Percentiles rank a stretch among this genome's conserved stretches.
phyloP scores from a whole-genome alignment of 1,140 invertebrate genomes.

The Drosophila sturtevanti region DNA sequence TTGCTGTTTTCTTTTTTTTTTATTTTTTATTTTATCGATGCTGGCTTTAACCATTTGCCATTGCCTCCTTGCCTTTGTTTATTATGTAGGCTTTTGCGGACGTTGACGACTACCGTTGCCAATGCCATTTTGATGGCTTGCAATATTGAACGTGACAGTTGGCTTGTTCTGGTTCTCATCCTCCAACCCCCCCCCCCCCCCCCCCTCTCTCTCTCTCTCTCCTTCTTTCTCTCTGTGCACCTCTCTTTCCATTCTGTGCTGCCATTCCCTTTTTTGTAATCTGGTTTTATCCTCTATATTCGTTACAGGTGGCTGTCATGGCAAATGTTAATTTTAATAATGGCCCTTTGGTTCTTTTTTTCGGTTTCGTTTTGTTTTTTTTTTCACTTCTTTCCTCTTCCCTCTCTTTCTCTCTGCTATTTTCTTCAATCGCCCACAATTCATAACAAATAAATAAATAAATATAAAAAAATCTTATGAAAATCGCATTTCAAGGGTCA shows the following conservation, averaged over 20 bases:
- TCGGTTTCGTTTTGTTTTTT: no score
- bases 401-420: background rate
- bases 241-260: background rate
- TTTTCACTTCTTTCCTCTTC: background rate
- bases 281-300: conserved; percentile 35
- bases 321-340: conserved; percentile 79
- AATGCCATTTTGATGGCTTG: conserved; percentile 68
- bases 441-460: conserved; percentile 70
- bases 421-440: conserved; percentile 41
- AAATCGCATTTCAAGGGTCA: conserved; percentile 79
- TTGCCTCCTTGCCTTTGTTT: conserved; percentile 53
- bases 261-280: background rate
- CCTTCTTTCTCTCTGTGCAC: background rate
- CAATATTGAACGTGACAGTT: conserved; percentile 81
- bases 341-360: conserved; percentile 28
- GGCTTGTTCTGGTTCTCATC: conserved; percentile 38
- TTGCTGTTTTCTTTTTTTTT: conserved; percentile 9
- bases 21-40: conserved; percentile 27
- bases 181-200: background rate
- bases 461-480: conserved; percentile 66
- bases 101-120: conserved; percentile 17
- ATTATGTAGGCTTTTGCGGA: conserved; percentile 55
- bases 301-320: conserved; percentile 62
- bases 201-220: background rate
- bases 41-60: conserved; percentile 8